These are phyloP conservation scores for Porites evermanni DNA, from an alignment of 92 coral and sea anemone genomes.

Conservation along the genomic window DNA sequence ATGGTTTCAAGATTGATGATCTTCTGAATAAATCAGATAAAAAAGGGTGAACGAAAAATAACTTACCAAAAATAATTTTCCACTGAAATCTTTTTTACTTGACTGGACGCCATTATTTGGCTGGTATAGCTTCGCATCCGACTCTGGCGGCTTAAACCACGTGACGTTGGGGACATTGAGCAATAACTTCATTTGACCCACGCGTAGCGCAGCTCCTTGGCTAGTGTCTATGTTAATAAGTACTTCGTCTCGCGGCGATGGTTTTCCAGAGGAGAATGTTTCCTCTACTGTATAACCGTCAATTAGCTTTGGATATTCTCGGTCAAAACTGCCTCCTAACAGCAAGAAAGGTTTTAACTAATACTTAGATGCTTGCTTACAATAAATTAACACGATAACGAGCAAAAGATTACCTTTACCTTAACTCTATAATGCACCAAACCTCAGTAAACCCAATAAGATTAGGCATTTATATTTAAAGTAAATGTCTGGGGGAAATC, in stretches of 20 bases:
- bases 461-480: too few relatives aligned
- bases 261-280: conserved; percentile 67
- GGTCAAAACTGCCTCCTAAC: conserved; percentile 31
- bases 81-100: background rate
- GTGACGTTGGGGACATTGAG: conserved; percentile 58
- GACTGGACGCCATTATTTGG: background rate
- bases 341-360: background rate
- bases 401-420: conserved; percentile 1
- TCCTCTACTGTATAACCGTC: conserved; percentile 80
- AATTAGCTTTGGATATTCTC: conserved; percentile 35
- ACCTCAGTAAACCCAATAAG: too few relatives aligned
- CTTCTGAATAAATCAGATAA: background rate
- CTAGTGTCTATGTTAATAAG: conserved; percentile 61
- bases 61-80: background rate
- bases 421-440: too few relatives aligned
- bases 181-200: conserved; percentile 66
- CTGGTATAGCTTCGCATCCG: background rate
- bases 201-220: conserved; percentile 63
- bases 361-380: background rate
- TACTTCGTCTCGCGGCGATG: conserved; percentile 80
- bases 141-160: conserved; percentile 71
- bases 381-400: background rate
- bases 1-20: background rate
- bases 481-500: too few relatives aligned
- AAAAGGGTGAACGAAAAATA: background rate